Base-by-base conservation (phyloP, 2,888 invertebrate species). In the Itoplectis maculator region DNA sequence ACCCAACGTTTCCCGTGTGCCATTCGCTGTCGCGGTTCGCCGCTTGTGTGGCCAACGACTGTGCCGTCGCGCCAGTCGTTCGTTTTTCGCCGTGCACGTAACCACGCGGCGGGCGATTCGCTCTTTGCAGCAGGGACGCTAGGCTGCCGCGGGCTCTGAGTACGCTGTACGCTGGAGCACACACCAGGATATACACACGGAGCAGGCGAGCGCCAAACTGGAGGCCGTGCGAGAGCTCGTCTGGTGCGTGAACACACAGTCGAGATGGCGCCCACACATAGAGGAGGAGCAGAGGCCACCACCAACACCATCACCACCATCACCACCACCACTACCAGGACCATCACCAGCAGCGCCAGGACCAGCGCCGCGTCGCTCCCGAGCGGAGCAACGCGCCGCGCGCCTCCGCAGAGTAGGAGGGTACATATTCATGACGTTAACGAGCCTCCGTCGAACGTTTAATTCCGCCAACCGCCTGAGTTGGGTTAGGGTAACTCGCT, bases 351-450 rank as follows among this genome's bases (percentile, higher is more conserved):
- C n/a, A n/a, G n/a, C n/a, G n/a, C n/a, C n/a, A n/a, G n/a, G n/a
- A n/a, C n/a, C n/a, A n/a, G n/a, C n/a, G n/a, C n/a, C n/a, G n/a
- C n/a, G n/a, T n/a, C n/a, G n/a, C n/a, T n/a, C n/a, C n/a, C 54
- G 40, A 40, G 15, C 49, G 56, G 45, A 61, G 51, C 56, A 61
- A 51, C 63, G 37, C 47, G 42, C 47, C 35, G 65, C 69, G 54
- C 74, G 73, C 66, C 70, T 61, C 86, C 88, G n/a, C n/a, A 88
- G 89, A 90, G 91, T 89, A 90, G 91, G 90, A 92, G 92, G 92
- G 92, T 92, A 92, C 92, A 92, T 92, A 92, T 92, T 92, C 92
- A 92, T 92, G 92, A 92, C 92, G 92, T 92, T 92, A 92, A 92
- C 92, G 92, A 92, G 92, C 92, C 92, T 90, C 91, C 91, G 92